Base-by-base conservation (phyloP, 2,113 vertebrate genomes). In the Vimba vimba region DNA sequence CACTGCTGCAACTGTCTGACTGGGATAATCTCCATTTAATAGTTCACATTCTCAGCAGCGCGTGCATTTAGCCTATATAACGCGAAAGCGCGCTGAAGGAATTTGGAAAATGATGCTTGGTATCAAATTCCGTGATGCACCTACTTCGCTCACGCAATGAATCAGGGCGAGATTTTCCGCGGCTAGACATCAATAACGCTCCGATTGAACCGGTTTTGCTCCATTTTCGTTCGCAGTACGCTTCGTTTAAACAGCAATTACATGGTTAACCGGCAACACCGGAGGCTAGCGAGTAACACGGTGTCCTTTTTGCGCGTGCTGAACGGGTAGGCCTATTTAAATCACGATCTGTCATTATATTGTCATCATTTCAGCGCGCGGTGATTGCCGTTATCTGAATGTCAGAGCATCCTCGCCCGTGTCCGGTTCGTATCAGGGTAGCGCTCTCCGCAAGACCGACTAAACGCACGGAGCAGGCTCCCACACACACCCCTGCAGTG, bases 261-360 rank as follows among this genome's bases (percentile, higher is more conserved):
- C 86, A 89, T 87, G 88, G 88, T 89, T 89, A 89, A 89, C 88
- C 88, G 88, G 88, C 85, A 84, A 79, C 82, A 73, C 87, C 68
- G 88, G 86, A 87, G 88, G 86, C 77, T 66, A 50, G 86, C 79
- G 87, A 76, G 81, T 76, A 82, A 84, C 86, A 79, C 64, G 66
- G 86, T 85, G 86, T 87, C 85, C 64, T 57, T 74, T 87, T 79
- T 86, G 78, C 86, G 74, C 79, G 83, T 83, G 75, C 39, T 84
- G 71, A 86, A 81, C 43, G 25, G 64, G 33, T 45, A 64, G 83
- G 85, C 43, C 39, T 68, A 36, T 47, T 85, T 81, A 74, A 88
- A 62, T 83, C 82, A 83, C 80, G 55, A 73, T 79, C 82, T 21
- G 55, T 43, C 57, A 62, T 79, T 79, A 79, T 60, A 86, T 75